Evolutionary conservation across 2,888 invertebrate species (phyloP), one percentile per base, ranked within the genome.

Genomic region (Lagria hirta): DNA sequence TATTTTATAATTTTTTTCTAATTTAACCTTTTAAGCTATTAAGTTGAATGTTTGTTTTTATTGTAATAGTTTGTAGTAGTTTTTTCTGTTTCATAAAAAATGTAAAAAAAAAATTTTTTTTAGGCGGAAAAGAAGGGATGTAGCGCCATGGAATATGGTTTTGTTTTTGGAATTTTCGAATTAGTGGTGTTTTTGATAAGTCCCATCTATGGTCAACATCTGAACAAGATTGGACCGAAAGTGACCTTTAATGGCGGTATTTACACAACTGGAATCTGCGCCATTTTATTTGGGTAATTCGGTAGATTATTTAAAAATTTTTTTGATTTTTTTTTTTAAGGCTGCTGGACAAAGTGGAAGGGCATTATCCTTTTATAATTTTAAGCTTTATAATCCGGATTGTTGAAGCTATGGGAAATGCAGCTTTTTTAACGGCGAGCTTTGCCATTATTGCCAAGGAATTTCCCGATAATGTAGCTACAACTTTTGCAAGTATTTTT

Each of bases 401-500:
- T 44, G 72, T 90, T 23, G 88, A 91, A 66, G 91, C 91, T 0
- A 75, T 90, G 73, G 92, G 92, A 10, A 89, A 89, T 61, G 89
- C 90, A 0, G 89, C 89, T 6, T 88, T 89, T 69, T 76, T 90
- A 20, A 90, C 90, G 0, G 89, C 91, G 0, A 86, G 87, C 55
- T 92, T 91, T 67, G 87, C 90, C 1, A 88, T 92, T 55, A 87
- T 89, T 51, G 90, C 91, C 26, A 85, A 85, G 67, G 89, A 90
- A 71, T 93, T 93, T 71, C 89, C 91, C 0, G 78, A 91, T 49
- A 86, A 86, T 62, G 84, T 91, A 0, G 88, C 88, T 0, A 86
- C 85, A 3, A 89, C 89, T 60, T 92, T 92, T 74, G 88, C 87
- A 73, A 82, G 84, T 80, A 62, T 33, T 34, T 36, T 52, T 22